Evolutionary conservation across 30 jellyfish, hydroid and myxozoan genomes (phyloP), one percentile per base, ranked within the genome.

Genomic region (Clytia hemisphaerica): DNA sequence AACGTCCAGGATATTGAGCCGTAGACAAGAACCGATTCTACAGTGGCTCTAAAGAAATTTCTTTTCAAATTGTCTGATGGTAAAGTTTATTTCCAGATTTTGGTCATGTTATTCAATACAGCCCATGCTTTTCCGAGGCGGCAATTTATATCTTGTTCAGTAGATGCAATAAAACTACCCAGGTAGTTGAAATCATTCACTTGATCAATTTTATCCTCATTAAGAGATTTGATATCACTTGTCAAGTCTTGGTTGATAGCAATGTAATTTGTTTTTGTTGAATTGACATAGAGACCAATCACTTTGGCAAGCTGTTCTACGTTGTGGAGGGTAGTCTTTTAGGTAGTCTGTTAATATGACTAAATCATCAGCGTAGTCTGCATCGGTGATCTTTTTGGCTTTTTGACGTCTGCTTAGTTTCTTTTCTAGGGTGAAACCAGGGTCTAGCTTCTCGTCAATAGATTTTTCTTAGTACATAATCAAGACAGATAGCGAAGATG

Each of bases 381-480:
- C 84, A 46, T 75, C 84, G n/a, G 88, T 75, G 59, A 75, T 62
- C 7, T 15, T 61, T 46, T 10, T 32, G 3, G 84, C 76, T 16
- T 83, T 72, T 22, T 62, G 45, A n/a, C 88, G 79, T n/a, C 69
- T 9, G 21, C 85, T 42, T 73, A 73, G 36, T 33, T 15, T 22
- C 44, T 7, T 22, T 4, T 4, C 26, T 28, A 58, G 55, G 4
- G 73, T 58, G 6, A 73, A 32, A 26, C 83, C 85, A 9, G n/a
- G 50, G 35, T 58, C 76, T 3, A n/a, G 22, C 24, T 73, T 3
- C n/a, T 3, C 24, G 58, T 73, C 85, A 15, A 21, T 31, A 2
- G 83, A 31, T 6, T 16, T 63, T 58, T 35, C 85, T 16, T 73
- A 58, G 83, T 2, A 73, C 75, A 42, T 73, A 73, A 58, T 73